Evolutionary conservation across 2,888 invertebrate species (phyloP).

Genomic region (Biston betularia): DNA sequence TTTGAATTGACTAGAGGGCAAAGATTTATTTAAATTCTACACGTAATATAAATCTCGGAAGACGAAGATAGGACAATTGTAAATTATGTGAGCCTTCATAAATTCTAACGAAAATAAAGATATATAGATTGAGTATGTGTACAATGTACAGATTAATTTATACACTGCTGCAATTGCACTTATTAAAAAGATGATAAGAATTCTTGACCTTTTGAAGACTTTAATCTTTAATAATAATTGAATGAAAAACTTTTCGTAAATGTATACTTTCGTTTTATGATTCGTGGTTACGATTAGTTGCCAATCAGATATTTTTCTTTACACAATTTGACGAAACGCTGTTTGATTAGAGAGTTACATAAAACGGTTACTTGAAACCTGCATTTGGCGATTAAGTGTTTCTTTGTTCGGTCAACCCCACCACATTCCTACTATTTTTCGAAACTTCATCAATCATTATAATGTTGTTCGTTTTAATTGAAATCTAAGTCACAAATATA

Average conservation of each 20-base stretch:
- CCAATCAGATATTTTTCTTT: neutral
- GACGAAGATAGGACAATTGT: neutral
- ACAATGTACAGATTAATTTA: no score
- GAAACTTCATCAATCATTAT: neutral
- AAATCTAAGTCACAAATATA: neutral
- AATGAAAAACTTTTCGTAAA: no score
- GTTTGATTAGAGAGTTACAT: slow-evolving; percentile 20
- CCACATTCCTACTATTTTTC: neutral
- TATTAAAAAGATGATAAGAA: no score
- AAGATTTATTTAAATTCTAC: neutral
- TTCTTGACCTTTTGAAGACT: no score
- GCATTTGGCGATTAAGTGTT: slow-evolving; percentile 68
- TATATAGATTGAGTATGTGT: no score
- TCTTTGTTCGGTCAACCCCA: slow-evolving; percentile 57
- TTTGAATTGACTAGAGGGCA: no score
- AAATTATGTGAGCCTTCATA: no score
- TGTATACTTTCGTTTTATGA: neutral
- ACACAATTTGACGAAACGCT: neutral
- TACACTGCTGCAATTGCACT: no score
- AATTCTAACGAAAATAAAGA: no score
- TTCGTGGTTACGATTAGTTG: neutral
- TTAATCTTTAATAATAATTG: no score
- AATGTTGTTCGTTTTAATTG: neutral
- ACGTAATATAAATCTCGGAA: neutral
- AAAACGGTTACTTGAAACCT: slow-evolving; percentile 55